Base-by-base conservation (phyloP, 2,113 vertebrate genomes). In the Epinephelus fuscoguttatus region DNA sequence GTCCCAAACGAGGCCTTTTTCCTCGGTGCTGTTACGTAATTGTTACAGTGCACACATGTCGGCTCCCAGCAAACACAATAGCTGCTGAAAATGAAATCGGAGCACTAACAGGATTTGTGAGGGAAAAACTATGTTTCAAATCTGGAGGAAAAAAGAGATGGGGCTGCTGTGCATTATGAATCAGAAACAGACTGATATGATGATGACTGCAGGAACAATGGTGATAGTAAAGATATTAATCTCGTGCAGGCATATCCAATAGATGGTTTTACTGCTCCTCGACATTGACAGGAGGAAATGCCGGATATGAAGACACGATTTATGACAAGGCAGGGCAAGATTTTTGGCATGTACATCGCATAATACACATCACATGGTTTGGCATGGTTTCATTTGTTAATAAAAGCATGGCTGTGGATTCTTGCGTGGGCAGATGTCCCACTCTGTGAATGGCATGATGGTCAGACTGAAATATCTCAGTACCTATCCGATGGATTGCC, bases 101-200 rank as follows among this genome's bases (percentile, higher is more conserved):
- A 69, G 37, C 57, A 4, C 78, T 72, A 81, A 90, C 57, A 49
- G 78, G 90, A 91, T 94, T 91, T 90, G 55, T 45, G 47, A 15
- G 17, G n/a, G 42, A 25, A 50, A 80, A 90, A 62, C 52, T 33
- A 15, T 75, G 69, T 69, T 60, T 72, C 52, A 81, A 72, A 80
- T 86, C 76, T 63, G 10, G 1, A 45, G 47, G 12, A 6, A 57
- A 53, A 75, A 64, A 60, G 25, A 18, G 14, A 73, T 69, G n/a
- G 15, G 37, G 62, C 7, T n/a, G 33, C 63, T 68, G 57, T 69
- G 45, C 66, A 63, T 85, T 69, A 69, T 75, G 62, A 84, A 80
- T 90, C 63, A 64, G 50, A 80, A 69, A 25, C 76, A 42, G 25
- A 27, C 80, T 42, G 42, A 70, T 79, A 10, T 6, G 61, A 13